Evolutionary conservation across 1,140 invertebrate genomes (phyloP), one percentile per base, ranked within the genome.

Genomic region (Platyscapa corneri): DNA sequence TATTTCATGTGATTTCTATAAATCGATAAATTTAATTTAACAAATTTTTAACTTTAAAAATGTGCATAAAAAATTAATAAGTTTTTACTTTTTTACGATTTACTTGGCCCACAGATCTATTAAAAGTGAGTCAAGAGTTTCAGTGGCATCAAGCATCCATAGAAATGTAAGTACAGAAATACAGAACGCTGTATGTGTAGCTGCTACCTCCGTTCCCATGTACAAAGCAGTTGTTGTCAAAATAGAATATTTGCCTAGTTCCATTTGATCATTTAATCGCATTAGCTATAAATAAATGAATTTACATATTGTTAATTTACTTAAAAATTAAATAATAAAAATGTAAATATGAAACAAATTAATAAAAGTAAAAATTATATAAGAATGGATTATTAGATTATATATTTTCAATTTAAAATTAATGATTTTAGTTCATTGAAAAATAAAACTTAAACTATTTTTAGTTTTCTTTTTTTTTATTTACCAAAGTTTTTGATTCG

Each of bases 131-230:
- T 93, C 92, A 23, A 93, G 83, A 0, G 90, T 91, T 84, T 94
- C 93, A 3, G 93, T 94, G 0, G 93, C 93, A 32, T 94, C 93
- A 60, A 94, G 79, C 93, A 94, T 94, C 93, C 93, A 94, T 0
- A 93, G 85, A n/a, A 93, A 93, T 0, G 92, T 90, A 16, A 94
- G 83, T n/a, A 93, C 74, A 0, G 93, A 89, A 30, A 91, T 83
- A 78, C 92, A 93, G 78, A 90, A 90, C 0, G 92, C 89, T 82
- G 92, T 89, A 39, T 92, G 89, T 27, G 70, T 87, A 0, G 90
- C 87, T 8, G 91, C 92, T 20, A 87, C 82, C 10, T 93, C 89
- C 46, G 83, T 88, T 0, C 60, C 81, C 89, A 93, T 91, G 49
- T 91, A 93, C 32, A 86, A 53, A 0, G 91, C 90, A 0, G 91